Percentiles rank a stretch among this genome's conserved stretches.
phyloP scores from a whole-genome alignment of 2,888 invertebrate genomes.

The Amblyteles armatorius region DNA sequence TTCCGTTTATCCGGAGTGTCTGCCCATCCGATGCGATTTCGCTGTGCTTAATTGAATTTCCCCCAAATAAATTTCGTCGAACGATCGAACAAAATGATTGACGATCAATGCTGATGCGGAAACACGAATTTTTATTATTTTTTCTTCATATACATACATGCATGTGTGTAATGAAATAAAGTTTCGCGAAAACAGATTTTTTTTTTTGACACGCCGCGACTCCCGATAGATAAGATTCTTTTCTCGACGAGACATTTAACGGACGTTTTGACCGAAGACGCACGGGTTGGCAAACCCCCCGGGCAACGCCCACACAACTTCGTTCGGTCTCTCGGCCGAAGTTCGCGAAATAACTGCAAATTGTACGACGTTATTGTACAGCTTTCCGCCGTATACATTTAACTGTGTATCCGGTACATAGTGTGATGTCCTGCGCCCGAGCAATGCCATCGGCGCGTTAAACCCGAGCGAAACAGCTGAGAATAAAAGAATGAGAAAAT shows the following conservation, averaged over 20 bases:
- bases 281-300: slow-evolving; percentile 67
- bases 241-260: slow-evolving; percentile 22
- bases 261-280: slow-evolving; percentile 51
- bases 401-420: background rate
- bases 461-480: slow-evolving; percentile 50
- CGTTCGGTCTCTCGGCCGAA: slow-evolving; percentile 52
- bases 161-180: background rate
- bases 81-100: slow-evolving; percentile 27
- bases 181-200: background rate
- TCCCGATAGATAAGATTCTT: background rate
- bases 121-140: background rate
- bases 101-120: slow-evolving; percentile 14
- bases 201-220: background rate
- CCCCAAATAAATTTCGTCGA: slow-evolving; percentile 24
- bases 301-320: slow-evolving; percentile 57
- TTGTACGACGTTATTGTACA: slow-evolving; percentile 50
- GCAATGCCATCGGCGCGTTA: slow-evolving; percentile 57
- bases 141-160: background rate
- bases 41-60: slow-evolving; percentile 48
- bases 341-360: slow-evolving; percentile 62
- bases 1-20: slow-evolving; percentile 47
- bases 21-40: slow-evolving; percentile 59
- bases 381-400: slow-evolving; percentile 10
- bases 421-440: slow-evolving; percentile 25
- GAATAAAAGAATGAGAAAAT: slow-evolving; percentile 61